phyloP scores from a whole-genome alignment of 2,797 vertebrate genomes.

The Protonibea diacanthus region DNA sequence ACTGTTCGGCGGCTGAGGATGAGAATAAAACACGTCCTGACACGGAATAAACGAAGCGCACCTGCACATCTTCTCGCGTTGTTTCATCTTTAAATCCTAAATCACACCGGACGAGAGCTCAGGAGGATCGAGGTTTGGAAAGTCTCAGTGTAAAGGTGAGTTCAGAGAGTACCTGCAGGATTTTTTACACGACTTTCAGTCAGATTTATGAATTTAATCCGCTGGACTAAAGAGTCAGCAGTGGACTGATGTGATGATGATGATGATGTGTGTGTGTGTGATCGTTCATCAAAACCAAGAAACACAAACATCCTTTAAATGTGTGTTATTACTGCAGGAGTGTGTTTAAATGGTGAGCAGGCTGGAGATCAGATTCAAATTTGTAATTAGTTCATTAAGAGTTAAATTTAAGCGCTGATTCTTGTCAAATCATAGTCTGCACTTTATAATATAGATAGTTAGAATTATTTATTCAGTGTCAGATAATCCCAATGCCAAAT shows the following conservation, averaged over 20 bases:
- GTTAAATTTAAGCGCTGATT: background rate
- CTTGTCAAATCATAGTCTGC: background rate
- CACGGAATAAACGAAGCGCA: background rate
- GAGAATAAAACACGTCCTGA: constrained; percentile 12
- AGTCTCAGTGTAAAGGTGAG: constrained; percentile 45
- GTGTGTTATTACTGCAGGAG: background rate
- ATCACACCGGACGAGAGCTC: background rate
- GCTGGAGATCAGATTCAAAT: too few species aligned
- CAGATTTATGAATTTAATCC: background rate
- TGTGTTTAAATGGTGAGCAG: background rate
- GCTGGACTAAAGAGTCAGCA: background rate
- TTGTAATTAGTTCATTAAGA: too few species aligned
- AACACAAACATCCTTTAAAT: background rate
- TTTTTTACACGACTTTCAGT: background rate
- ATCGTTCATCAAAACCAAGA: background rate
- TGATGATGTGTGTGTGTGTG: too few species aligned
- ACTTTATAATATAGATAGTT: background rate
- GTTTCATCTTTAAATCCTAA: constrained; percentile 17
- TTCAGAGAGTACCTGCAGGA: background rate
- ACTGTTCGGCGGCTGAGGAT: constrained; percentile 5
- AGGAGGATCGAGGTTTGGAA: background rate
- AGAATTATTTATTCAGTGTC: background rate
- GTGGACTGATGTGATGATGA: background rate
- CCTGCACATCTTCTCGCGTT: constrained; percentile 6
- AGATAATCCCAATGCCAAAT: background rate